Evolutionary conservation across 2,888 invertebrate species (phyloP).

Genomic region (Nineta flava): DNA sequence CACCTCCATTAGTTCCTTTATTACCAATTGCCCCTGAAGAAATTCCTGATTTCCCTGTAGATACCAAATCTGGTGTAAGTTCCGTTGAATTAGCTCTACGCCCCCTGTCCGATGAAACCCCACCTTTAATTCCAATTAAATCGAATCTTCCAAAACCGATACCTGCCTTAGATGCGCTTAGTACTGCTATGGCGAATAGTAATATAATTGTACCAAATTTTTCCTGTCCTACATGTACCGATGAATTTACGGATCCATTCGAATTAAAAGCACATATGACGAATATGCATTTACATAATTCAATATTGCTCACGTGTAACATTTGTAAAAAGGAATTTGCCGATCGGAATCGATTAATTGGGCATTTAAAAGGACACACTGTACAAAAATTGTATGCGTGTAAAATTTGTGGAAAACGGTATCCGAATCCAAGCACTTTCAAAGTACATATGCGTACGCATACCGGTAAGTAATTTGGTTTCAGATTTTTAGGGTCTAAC

Average conservation of each 20-base stretch:
- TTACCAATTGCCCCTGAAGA: conserved; percentile 14
- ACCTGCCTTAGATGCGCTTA: conserved; percentile 13
- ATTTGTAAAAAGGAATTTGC: conserved; percentile 24
- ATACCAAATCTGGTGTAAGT: background rate
- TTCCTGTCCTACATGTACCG: conserved; percentile 18
- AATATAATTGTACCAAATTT: conserved; percentile 16
- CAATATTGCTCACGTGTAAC: conserved; percentile 20
- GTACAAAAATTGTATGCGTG: conserved; percentile 24
- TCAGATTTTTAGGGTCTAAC: conserved; percentile 24
- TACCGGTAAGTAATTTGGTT: conserved; percentile 21
- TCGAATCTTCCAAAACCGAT: conserved; percentile 12
- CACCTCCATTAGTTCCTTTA: conserved; percentile 24
- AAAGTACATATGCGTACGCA: conserved; percentile 44
- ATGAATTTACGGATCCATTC: conserved; percentile 18
- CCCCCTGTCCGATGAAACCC: conserved; percentile 15
- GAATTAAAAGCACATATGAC: conserved; percentile 20
- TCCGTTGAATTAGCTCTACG: conserved; percentile 8
- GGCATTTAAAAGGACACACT: conserved; percentile 25
- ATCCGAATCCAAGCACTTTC: conserved; percentile 26
- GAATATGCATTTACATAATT: conserved; percentile 16
- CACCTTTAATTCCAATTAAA: conserved; percentile 24
- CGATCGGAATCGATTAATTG: conserved; percentile 22
- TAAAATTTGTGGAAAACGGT: conserved; percentile 26
- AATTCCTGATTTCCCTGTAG: conserved; percentile 11
- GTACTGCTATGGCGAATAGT: conserved; percentile 14